These are phyloP conservation scores for Pseudobourletiella spinata DNA, from an alignment of 1,140 invertebrate genomes.

Conservation along the genomic window DNA sequence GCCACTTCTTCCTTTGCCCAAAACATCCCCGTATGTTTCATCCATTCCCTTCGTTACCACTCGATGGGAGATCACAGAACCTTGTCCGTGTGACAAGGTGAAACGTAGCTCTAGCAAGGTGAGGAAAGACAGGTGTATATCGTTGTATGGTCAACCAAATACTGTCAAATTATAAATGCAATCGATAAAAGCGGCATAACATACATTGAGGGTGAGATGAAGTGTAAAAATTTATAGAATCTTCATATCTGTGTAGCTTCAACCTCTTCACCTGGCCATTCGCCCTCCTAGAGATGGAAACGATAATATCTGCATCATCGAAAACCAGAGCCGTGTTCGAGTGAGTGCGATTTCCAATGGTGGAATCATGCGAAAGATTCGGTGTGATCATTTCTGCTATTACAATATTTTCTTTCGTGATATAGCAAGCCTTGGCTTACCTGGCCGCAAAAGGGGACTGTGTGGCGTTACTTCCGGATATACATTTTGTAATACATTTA, in stretches of 20 bases:
- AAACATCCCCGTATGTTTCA: constrained; percentile 19
- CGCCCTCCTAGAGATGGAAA: constrained; percentile 2
- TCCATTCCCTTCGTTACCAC: constrained; percentile 16
- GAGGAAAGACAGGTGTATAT: neutral
- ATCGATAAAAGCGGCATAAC: neutral
- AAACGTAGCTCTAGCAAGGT: neutral
- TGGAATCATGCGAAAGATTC: too few species aligned
- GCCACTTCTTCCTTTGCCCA: constrained; percentile 17
- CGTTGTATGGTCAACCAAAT: neutral
- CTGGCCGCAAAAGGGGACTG: constrained; percentile 21
- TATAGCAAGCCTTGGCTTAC: constrained; percentile 18
- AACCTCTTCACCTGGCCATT: constrained; percentile 18
- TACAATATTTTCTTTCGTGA: too few species aligned
- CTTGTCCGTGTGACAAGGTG: neutral
- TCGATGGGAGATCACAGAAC: constrained; percentile 11
- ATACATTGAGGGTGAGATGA: neutral
- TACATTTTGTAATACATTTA: constrained; percentile 18
- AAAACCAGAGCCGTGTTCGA: constrained; percentile 12
- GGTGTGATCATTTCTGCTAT: too few species aligned
- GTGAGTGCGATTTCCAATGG: too few species aligned
- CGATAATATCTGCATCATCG: constrained; percentile 11
- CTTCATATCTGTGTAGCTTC: constrained; percentile 1
- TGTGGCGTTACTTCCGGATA: constrained; percentile 16
- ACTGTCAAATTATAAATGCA: neutral
- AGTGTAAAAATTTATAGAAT: neutral